Percentiles rank a stretch among this genome's conserved stretches.
phyloP scores from a whole-genome alignment of 2,797 vertebrate genomes.

The Arrhamphus sclerolepis region DNA sequence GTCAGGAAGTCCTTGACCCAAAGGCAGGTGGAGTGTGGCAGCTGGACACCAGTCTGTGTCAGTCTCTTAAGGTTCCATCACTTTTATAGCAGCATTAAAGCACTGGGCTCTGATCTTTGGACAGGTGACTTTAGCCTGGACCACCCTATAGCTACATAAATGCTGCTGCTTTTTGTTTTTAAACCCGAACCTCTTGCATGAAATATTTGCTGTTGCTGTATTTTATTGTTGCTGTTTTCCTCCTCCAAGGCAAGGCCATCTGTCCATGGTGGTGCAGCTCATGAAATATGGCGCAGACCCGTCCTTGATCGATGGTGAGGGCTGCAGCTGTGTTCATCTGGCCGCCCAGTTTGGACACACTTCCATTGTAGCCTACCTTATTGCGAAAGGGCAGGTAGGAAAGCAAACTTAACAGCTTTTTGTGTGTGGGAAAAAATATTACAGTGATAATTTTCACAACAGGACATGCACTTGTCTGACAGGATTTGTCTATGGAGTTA shows the following conservation, averaged over 20 bases:
- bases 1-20: no score
- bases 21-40: no score
- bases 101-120: no score
- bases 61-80: no score
- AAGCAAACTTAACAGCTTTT: not conserved
- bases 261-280: slow-evolving; percentile 99
- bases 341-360: slow-evolving; percentile 99
- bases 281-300: slow-evolving; percentile 98
- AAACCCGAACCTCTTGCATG: no score
- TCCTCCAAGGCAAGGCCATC: slow-evolving; percentile 90
- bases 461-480: rapidly evolving
- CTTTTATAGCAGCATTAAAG: no score
- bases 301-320: slow-evolving; percentile 96
- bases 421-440: no score
- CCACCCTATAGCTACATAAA: no score
- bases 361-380: slow-evolving; percentile 98
- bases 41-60: no score
- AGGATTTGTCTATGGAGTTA: no score
- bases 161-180: no score
- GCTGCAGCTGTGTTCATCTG: slow-evolving; percentile 97
- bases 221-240: not conserved
- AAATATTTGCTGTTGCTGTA: not conserved
- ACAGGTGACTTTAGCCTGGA: no score
- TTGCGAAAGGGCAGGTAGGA: slow-evolving; percentile 97
- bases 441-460: not conserved